Evolutionary conservation across 2,797 vertebrate genomes (phyloP).

Genomic region (Lacerta viridis): DNA sequence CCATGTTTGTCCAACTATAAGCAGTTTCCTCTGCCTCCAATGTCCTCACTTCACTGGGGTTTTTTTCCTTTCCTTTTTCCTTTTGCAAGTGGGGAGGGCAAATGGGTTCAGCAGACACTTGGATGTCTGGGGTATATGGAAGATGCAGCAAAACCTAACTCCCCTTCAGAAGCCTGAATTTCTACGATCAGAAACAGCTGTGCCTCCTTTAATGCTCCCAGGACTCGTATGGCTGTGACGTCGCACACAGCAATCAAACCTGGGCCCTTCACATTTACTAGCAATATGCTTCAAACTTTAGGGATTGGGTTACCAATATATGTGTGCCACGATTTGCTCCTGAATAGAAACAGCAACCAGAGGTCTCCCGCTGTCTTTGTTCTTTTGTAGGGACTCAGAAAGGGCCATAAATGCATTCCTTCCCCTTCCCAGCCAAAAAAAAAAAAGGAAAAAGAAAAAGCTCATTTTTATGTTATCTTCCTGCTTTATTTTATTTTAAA

Average conservation of each 20-base stretch:
- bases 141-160: background rate
- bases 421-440: background rate
- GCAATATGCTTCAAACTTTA: constrained; percentile 72
- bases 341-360: constrained; percentile 67
- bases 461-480: background rate
- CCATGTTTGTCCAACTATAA: background rate
- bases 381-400: constrained; percentile 54
- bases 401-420: constrained; percentile 53
- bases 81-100: background rate
- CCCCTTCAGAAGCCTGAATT: constrained; percentile 54
- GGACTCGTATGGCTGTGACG: constrained; percentile 76
- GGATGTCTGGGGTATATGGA: background rate
- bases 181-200: constrained; percentile 77
- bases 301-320: constrained; percentile 76
- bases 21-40: background rate
- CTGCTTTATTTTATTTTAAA: constrained; percentile 66
- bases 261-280: constrained; percentile 74
- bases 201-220: constrained; percentile 74
- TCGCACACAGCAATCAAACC: constrained; percentile 69
- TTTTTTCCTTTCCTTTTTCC: no score
- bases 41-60: background rate
- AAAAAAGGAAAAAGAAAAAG: background rate
- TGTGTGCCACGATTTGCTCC: constrained; percentile 54
- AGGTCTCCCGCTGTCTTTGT: constrained; percentile 49
- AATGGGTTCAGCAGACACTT: background rate